phyloP scores from a whole-genome alignment of 2,797 vertebrate genomes.

The Micrastur ruficollis region DNA sequence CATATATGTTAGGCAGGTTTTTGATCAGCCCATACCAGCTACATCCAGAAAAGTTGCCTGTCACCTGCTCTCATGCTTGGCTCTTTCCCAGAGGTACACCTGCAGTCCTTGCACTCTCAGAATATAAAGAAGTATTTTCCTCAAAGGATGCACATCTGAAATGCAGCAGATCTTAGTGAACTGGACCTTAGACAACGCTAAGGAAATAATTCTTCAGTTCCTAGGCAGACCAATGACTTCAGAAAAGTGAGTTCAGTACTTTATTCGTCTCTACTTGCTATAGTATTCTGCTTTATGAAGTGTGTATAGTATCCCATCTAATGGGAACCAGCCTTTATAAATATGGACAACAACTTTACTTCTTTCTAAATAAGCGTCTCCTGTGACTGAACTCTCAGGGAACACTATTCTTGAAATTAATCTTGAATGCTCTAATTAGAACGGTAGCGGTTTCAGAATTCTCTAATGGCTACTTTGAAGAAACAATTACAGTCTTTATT shows the following conservation, averaged over 20 bases:
- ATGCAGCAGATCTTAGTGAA: background rate
- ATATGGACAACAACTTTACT: background rate
- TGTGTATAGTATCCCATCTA: background rate
- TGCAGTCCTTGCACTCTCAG: background rate
- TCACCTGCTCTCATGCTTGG: background rate
- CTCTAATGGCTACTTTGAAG: conserved; percentile 41
- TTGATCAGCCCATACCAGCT: background rate
- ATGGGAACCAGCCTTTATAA: background rate
- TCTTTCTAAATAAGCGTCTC: background rate
- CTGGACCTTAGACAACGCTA: background rate
- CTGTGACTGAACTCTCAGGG: background rate
- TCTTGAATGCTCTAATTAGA: conserved; percentile 49
- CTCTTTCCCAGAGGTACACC: background rate
- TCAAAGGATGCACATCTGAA: background rate
- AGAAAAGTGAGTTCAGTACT: background rate
- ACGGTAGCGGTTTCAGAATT: background rate
- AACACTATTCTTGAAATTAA: background rate
- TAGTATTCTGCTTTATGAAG: background rate
- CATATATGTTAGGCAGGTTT: background rate
- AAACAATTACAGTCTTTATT: conserved; percentile 53
- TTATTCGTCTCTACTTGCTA: background rate
- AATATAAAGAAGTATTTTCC: background rate
- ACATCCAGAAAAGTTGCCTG: background rate
- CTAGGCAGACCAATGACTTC: background rate
- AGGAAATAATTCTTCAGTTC: background rate